These are phyloP conservation scores for Dicrostonyx torquatus DNA, from an alignment of 2,797 vertebrate species.

Conservation along the genomic window DNA sequence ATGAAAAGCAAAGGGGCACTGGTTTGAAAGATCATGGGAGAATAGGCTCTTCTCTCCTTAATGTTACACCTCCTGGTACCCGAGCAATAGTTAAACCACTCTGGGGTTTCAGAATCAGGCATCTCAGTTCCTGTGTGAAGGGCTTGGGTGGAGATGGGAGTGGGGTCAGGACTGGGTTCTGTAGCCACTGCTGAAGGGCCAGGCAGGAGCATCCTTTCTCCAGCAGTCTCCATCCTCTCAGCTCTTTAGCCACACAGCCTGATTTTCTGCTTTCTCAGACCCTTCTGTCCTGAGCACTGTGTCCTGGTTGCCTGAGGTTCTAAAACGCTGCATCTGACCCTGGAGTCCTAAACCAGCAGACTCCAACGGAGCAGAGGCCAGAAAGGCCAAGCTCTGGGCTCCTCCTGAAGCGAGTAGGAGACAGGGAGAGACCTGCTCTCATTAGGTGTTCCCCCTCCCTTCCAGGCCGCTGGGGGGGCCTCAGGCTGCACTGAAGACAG, in stretches of 20 bases:
- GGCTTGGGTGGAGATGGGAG: conserved; percentile 19
- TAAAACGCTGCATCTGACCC: neutral
- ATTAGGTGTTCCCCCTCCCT: conserved; percentile 62
- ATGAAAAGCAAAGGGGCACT: neutral
- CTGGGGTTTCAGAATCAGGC: conserved; percentile 80
- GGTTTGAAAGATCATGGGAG: neutral
- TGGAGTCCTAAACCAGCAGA: neutral
- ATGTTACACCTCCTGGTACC: conserved; percentile 71
- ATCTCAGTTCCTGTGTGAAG: conserved; percentile 79
- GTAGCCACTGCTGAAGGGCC: conserved; percentile 19
- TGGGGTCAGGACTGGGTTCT: conserved; percentile 42
- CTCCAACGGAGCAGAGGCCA: conserved; percentile 27
- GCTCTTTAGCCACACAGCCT: neutral
- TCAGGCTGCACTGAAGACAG: conserved; percentile 73
- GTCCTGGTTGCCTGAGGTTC: neutral
- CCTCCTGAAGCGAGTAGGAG: neutral
- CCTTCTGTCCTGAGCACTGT: neutral
- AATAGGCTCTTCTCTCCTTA: conserved; percentile 33
- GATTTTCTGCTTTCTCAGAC: neutral
- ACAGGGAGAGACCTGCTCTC: conserved; percentile 37
- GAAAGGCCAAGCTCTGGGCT: conserved; percentile 29
- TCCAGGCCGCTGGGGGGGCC: conserved; percentile 64
- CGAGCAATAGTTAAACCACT: conserved; percentile 77
- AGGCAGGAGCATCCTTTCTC: neutral
- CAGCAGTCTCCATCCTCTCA: neutral